Evolutionary conservation across 2,113 vertebrate species (phyloP), one percentile per base, ranked within the genome.

Genomic region (Ranitomeya imitator): DNA sequence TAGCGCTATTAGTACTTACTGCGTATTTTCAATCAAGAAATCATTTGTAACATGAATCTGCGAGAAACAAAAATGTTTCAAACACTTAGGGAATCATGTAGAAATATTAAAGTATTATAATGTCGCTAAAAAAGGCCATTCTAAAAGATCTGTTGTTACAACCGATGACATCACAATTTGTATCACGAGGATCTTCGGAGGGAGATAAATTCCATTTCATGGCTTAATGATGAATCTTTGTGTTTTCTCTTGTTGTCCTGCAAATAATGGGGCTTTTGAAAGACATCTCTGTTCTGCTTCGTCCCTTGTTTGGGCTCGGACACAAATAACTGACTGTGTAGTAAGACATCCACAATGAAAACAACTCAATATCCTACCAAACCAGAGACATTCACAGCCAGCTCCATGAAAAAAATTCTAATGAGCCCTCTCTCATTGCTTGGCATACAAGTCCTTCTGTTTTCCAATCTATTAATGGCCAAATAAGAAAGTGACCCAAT

Each of bases 321-420:
- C 81, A 86, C 87, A 87, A 79, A 82, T 86, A 90, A 80, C 54
- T 37, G 81, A 69, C 85, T 84, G 89, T 86, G 85, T 83, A 79
- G 85, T 65, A 65, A 23, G 60, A 85, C 71, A 77, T 85, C 71
- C 85, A 59, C 69, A 69, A n/a, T 67, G 73, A 89, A 77, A 89
- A 89, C 87, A 89, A 89, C 78, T 85, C 87, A 85, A 83, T 57
- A 83, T 63, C 80, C 85, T 83, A 69, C 76, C 52, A 80, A 85
- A 89, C 31, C 45, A 89, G 80, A 85, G 60, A 37, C 11, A 51
- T 83, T 89, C 80, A 83, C 52, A 83, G 80, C 85, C 23, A 63
- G 73, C 79, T 26, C n/a, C 84, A 78, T 79, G 85, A 81, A 59
- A 52, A 23, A 79, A 76, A 67, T 86, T n/a, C 61, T 87, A 89